phyloP scores from a whole-genome alignment of 2,113 vertebrate species.

The Tinamus guttatus region DNA sequence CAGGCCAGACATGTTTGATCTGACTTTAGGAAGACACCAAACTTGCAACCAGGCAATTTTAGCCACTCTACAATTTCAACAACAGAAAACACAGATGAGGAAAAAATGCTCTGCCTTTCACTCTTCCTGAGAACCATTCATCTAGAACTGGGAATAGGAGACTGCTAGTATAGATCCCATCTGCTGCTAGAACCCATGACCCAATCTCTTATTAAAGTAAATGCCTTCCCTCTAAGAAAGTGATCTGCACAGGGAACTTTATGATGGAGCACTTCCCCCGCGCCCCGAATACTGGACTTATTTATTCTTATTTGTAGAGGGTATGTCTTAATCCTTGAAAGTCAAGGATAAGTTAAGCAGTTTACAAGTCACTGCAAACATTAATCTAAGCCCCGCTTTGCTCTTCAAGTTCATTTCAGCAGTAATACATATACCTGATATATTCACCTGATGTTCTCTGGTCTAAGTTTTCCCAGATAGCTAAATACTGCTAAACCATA shows the following conservation, averaged over 20 bases:
- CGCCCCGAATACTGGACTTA: neutral
- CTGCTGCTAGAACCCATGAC: neutral
- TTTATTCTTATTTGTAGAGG: neutral
- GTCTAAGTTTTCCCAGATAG: neutral
- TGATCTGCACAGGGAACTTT: neutral
- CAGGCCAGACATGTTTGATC: neutral
- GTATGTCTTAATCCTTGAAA: neutral
- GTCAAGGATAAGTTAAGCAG: neutral
- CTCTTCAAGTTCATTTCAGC: neutral
- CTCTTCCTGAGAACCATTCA: neutral
- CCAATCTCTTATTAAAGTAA: no score
- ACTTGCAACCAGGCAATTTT: neutral
- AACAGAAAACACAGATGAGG: neutral
- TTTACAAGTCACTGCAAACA: neutral
- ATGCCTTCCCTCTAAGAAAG: no score
- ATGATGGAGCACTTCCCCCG: neutral
- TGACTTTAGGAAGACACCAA: neutral
- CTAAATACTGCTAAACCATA: neutral
- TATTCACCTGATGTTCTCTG: neutral
- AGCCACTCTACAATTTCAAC: neutral
- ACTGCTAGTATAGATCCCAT: neutral
- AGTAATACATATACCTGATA: neutral
- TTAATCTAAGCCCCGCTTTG: neutral
- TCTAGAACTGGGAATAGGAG: neutral
- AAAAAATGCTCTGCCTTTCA: neutral